Conservation (phyloP, 2,797 vertebrate species). For the Astyanax mexicanus region DNA sequence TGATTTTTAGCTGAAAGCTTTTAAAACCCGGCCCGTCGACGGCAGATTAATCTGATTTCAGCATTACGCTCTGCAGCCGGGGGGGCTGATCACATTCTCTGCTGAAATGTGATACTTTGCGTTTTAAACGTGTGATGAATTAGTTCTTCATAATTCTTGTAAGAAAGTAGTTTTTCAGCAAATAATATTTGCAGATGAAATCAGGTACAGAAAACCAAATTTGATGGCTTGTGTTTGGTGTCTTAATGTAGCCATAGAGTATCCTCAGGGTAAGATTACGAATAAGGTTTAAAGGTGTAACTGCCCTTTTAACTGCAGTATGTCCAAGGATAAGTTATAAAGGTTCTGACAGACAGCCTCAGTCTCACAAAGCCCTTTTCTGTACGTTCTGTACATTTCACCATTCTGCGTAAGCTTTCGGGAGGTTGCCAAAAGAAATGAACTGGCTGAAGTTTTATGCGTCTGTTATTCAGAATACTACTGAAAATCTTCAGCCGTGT, state of each 20-base stretch:
- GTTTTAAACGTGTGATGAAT: conserved; percentile 8
- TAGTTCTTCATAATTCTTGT: conserved; percentile 2
- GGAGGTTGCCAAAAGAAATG: not conserved
- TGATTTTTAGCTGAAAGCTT: not conserved
- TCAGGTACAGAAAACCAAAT: conserved; percentile 55
- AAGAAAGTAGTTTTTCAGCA: conserved; percentile 20
- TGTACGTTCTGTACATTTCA: conserved; percentile 11
- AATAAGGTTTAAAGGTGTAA: conserved; percentile 38
- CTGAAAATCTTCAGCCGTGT: conserved; percentile 73
- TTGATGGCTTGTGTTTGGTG: conserved; percentile 48
- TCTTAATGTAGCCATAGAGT: conserved; percentile 53
- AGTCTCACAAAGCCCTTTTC: not conserved
- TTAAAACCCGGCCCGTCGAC: too few relatives aligned
- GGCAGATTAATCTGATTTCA: not conserved
- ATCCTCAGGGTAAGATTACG: conserved; percentile 50
- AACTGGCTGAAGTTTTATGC: not conserved
- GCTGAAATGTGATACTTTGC: not conserved
- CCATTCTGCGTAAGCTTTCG: not conserved
- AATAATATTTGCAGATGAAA: conserved; percentile 33
- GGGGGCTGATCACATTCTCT: not conserved
- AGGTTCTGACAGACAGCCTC: not conserved
- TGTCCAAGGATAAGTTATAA: conserved; percentile 21
- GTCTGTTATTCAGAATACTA: conserved; percentile 59
- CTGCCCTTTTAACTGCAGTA: conserved; percentile 41
- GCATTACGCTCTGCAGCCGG: too few relatives aligned